Base-by-base conservation (phyloP, 2,888 invertebrate genomes). In the Meghimatium bilineatum region DNA sequence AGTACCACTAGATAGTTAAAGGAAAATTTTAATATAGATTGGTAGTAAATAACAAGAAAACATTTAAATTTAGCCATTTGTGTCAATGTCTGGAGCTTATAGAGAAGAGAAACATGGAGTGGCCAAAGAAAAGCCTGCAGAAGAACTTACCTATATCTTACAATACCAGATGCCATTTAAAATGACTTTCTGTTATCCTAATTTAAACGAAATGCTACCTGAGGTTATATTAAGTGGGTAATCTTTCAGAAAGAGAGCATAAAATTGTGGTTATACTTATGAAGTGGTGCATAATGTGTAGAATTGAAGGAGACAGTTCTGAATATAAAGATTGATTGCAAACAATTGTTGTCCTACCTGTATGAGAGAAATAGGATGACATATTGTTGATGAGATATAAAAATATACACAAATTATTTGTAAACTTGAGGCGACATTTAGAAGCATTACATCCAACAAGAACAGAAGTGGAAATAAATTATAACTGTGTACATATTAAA, bases 371-470 rank as follows among this genome's bases (percentile, higher is more conserved):
- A 6, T 26, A n/a, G 36, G 38, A 63, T 44, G 29, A 36, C n/a
- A n/a, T n/a, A n/a, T n/a, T 38, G 20, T n/a, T n/a, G 29, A 49
- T 69, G 38, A 49, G 49, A n/a, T 67, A 79, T 79, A 79, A 79
- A 79, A 79, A 79, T 79, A 79, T 49, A 79, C 44, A 79, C 38
- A 60, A 52, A 56, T 71, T 80, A 23, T 34, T 72, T 44, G 20
- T 60, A 60, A 74, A 72, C 12, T 38, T 34, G 60, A 74, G 29
- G 63, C 60, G 60, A 74, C 74, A 74, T 56, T 26, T n/a, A 72
- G 23, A 81, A 81, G 74, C 72, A 74, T 63, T 52, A 81, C 63
- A 81, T 44, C 74, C 29, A 81, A 81, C 60, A 36, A 72, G 60
- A 81, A 72, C 60, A 56, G 63, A 72, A 74, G 34, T 56, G 63